phyloP scores from a whole-genome alignment of 2,888 invertebrate species.

The Cylindroiulus punctatus region DNA sequence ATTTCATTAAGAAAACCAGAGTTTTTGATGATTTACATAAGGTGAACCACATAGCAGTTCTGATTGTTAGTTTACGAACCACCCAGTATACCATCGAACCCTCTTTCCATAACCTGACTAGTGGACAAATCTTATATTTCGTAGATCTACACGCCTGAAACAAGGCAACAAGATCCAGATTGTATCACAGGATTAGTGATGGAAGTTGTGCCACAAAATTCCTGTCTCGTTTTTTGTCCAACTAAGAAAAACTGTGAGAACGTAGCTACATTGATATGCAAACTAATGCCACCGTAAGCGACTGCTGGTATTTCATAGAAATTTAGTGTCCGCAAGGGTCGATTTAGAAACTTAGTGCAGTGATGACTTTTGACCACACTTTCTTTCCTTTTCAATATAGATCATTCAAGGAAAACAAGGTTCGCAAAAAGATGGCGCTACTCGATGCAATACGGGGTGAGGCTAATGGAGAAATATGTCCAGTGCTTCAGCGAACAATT shows the following conservation, averaged over 20 bases:
- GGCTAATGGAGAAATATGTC: constrained; percentile 75
- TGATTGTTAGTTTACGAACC: no score
- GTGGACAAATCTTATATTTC: constrained; percentile 61
- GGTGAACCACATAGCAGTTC: no score
- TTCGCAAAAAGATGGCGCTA: constrained; percentile 72
- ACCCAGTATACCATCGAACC: no score
- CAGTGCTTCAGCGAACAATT: constrained; percentile 75
- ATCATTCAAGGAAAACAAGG: constrained; percentile 70
- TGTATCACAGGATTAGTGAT: constrained; percentile 80
- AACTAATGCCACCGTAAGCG: constrained; percentile 70
- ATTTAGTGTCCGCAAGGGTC: no score
- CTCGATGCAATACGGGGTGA: constrained; percentile 74
- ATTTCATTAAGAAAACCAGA: constrained; percentile 58
- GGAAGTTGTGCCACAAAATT: constrained; percentile 81
- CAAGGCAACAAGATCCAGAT: constrained; percentile 76
- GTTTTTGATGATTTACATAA: neutral
- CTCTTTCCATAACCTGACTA: no score
- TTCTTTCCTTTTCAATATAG: no score
- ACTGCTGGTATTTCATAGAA: constrained; percentile 48
- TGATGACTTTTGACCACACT: no score
- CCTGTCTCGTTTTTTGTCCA: constrained; percentile 92
- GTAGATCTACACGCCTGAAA: constrained; percentile 62
- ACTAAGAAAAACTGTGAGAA: constrained; percentile 93
- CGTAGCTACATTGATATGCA: constrained; percentile 80
- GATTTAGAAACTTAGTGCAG: no score